These are phyloP conservation scores for Spodoptera littoralis DNA, from an alignment of 2,888 invertebrate species.

Conservation along the genomic window DNA sequence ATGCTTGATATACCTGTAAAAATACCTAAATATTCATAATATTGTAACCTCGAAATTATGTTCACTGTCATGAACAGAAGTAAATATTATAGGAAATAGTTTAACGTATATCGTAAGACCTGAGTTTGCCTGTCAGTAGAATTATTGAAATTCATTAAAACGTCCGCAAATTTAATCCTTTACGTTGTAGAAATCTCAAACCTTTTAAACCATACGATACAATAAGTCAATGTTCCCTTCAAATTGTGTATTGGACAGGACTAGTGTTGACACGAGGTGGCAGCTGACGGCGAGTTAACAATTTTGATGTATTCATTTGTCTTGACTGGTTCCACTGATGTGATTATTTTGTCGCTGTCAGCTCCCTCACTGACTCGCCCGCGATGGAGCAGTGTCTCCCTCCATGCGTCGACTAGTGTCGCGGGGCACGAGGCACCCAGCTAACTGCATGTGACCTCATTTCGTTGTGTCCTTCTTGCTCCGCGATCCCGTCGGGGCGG, in stretches of 20 bases:
- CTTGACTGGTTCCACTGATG: conserved; percentile 53
- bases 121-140: conserved; percentile 48
- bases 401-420: conserved; percentile 39
- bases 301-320: conserved; percentile 62
- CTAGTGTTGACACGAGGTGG: conserved; percentile 35
- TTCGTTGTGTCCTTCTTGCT: conserved; percentile 45
- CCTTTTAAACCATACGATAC: conserved; percentile 17
- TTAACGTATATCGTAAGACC: conserved; percentile 44
- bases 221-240: conserved; percentile 38
- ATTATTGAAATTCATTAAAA: conserved; percentile 34
- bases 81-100: conserved; percentile 43
- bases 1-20: not conserved
- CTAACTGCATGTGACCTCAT: conserved; percentile 42
- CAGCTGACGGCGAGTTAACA: conserved; percentile 51
- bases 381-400: conserved; percentile 35
- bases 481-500: conserved; percentile 46
- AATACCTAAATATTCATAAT: conserved; percentile 26
- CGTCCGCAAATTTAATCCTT: conserved; percentile 48
- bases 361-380: conserved; percentile 57
- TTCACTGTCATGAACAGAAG: conserved; percentile 42
- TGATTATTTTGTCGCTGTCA: conserved; percentile 67
- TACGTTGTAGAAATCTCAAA: conserved; percentile 23
- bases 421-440: conserved; percentile 41
- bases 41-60: conserved; percentile 55
- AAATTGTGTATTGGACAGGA: conserved; percentile 34